phyloP scores from a whole-genome alignment of 64 coral and sea anemone genomes.

The Dendrophyllia cribrosa region DNA sequence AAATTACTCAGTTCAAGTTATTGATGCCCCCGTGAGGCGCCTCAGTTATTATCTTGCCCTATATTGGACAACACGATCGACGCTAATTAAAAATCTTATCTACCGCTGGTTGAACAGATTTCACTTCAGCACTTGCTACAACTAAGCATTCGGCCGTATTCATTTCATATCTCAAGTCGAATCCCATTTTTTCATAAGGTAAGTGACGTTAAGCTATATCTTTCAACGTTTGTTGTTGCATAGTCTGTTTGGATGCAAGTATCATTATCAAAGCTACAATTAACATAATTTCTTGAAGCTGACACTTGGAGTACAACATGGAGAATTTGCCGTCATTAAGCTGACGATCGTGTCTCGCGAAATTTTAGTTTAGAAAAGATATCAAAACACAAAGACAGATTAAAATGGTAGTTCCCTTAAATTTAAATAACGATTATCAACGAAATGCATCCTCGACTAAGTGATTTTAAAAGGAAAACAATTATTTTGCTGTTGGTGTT shows the following conservation, averaged over 20 bases:
- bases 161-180: background rate
- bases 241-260: background rate
- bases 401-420: background rate
- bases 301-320: too few species aligned
- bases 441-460: background rate
- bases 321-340: too few species aligned
- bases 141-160: background rate
- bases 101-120: background rate
- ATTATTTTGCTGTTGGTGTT: background rate
- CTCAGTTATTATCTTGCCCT: background rate
- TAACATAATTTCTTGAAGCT: background rate
- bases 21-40: background rate
- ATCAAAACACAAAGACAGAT: too few species aligned
- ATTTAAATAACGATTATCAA: background rate
- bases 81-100: constrained; percentile 12
- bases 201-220: background rate
- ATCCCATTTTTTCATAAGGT: background rate
- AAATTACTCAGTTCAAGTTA: background rate
- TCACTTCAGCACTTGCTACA: background rate
- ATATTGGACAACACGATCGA: constrained; percentile 6
- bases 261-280: background rate
- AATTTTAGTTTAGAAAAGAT: too few species aligned
- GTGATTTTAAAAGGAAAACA: background rate
- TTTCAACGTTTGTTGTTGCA: background rate
- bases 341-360: too few species aligned